Percentiles rank a stretch among this genome's conserved stretches.
These are phyloP conservation scores for Salmo trutta DNA, from an alignment of 2,797 vertebrate genomes.

Conservation along the genomic window DNA sequence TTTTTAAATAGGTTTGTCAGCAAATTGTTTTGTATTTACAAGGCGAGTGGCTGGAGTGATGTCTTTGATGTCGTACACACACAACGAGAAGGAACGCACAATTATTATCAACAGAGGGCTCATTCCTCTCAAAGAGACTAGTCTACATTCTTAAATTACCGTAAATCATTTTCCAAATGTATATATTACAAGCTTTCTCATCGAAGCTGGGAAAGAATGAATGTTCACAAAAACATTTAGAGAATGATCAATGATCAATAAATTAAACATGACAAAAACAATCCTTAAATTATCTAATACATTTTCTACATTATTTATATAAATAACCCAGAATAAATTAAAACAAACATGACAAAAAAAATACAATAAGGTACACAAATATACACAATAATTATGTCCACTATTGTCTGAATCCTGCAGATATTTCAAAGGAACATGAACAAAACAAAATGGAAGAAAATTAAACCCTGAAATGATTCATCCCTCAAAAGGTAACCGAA, in stretches of 20 bases:
- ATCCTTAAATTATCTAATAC: slow-evolving; percentile 74
- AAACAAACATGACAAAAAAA: slow-evolving; percentile 47
- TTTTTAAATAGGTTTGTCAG: slow-evolving; percentile 74
- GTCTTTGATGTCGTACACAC: slow-evolving; percentile 71
- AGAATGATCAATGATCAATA: slow-evolving; percentile 62
- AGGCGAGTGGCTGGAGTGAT: slow-evolving; percentile 72
- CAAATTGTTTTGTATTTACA: slow-evolving; percentile 85
- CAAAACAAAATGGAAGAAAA: slow-evolving; percentile 38
- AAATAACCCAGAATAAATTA: slow-evolving; percentile 78
- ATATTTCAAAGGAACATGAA: slow-evolving; percentile 64
- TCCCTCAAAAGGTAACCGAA: slow-evolving; percentile 49
- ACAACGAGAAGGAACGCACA: slow-evolving; percentile 78
- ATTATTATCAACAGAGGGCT: slow-evolving; percentile 81
- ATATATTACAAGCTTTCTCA: slow-evolving; percentile 76
- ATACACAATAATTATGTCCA: slow-evolving; percentile 65
- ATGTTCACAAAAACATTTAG: slow-evolving; percentile 62
- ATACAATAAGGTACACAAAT: slow-evolving; percentile 76
- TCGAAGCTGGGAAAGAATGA: slow-evolving; percentile 66
- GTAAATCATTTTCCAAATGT: slow-evolving; percentile 77
- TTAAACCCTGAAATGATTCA: slow-evolving; percentile 23
- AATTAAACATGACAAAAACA: slow-evolving; percentile 66
- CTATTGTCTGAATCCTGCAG: slow-evolving; percentile 75
- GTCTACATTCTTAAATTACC: slow-evolving; percentile 91
- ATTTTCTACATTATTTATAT: slow-evolving; percentile 79
- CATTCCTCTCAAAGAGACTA: slow-evolving; percentile 81